Evolutionary conservation across 2,888 invertebrate genomes (phyloP), one percentile per base, ranked within the genome.

Genomic region (Nemotelus pantherinus): DNA sequence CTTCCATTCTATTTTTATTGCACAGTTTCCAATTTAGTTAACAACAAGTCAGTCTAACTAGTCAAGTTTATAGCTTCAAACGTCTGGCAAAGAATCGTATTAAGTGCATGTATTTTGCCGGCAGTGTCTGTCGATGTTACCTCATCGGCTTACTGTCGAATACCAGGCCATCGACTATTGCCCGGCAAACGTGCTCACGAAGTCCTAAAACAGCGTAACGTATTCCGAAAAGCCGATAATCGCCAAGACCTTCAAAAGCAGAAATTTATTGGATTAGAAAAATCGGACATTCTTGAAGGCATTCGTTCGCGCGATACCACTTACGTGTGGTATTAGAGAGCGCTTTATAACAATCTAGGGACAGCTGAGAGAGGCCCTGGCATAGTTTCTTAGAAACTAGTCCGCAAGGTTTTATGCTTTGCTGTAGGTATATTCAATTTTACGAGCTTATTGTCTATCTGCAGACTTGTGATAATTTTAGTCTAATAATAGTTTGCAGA

Each of bases 181-280:
- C 65, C 45, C 47, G 65, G 2, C 41, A 47, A 65, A 71, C 71
- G 55, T 71, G 71, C 71, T 55, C 6, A 43, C 4, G 71, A 71
- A 71, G 55, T 57, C 71, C 25, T 57, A 71, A 5, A 57, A 55
- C 2, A 68, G 50, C 41, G n/a, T n/a, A n/a, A 63, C 63, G 43
- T 63, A 63, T 63, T 63, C 41, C 25, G 7, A 48, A 68, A 50
- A 55, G 55, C 9, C 41, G 71, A 55, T 71, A 71, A 71, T 71
- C 71, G 57, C 43, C 44, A 71, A 71, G 71, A 57, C 71, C 71
- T 71, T 71, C 71, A 71, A 71, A 44, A 5, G 53, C 25, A 3
- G 2, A 6, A 39, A 10, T 55, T 71, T 71, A 71, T 71, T 71
- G 71, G 71, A 71, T 71, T 71, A 71, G 53, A 55, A 25, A 25